Conservation (phyloP, 2,797 vertebrate species). For the Liasis olivaceus region DNA sequence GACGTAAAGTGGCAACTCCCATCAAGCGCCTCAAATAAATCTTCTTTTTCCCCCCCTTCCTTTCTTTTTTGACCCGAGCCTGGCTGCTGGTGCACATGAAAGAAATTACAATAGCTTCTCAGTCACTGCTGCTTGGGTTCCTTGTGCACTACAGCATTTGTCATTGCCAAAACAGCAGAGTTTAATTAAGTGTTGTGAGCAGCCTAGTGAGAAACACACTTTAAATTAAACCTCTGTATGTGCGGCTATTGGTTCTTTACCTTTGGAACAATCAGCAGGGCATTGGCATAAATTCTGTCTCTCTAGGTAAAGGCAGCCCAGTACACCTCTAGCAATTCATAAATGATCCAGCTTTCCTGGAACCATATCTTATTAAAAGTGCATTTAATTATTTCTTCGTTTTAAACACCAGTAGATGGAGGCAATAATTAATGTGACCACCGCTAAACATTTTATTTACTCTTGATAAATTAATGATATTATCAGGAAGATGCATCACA, state of each 20-base stretch:
- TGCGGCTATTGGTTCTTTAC: constrained; percentile 96
- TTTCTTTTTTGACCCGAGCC: constrained; percentile 89
- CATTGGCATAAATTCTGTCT: constrained; percentile 91
- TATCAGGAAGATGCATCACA: constrained; percentile 72
- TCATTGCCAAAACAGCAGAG: constrained; percentile 99
- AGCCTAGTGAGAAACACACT: constrained; percentile 99
- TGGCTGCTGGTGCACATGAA: constrained; percentile 88
- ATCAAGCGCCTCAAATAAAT: constrained; percentile 73
- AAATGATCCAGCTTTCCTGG: constrained; percentile 83
- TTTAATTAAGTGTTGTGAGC: constrained; percentile 99
- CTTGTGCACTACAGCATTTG: constrained; percentile 93
- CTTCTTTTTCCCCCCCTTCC: constrained; percentile 80
- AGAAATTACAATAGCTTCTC: constrained; percentile 93
- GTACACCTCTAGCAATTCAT: constrained; percentile 88
- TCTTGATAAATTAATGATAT: constrained; percentile 83
- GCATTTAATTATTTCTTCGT: constrained; percentile 89
- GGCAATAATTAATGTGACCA: constrained; percentile 91
- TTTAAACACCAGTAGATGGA: constrained; percentile 86
- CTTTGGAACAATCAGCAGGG: constrained; percentile 94
- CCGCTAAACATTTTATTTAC: constrained; percentile 91
- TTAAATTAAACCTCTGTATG: constrained; percentile 98
- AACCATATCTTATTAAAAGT: constrained; percentile 85
- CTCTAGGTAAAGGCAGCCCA: constrained; percentile 85
- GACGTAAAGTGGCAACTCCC: constrained; percentile 71
- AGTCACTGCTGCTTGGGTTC: constrained; percentile 88